Evolutionary conservation across 2,113 vertebrate genomes (phyloP).

Genomic region (Salvelinus alpinus): DNA sequence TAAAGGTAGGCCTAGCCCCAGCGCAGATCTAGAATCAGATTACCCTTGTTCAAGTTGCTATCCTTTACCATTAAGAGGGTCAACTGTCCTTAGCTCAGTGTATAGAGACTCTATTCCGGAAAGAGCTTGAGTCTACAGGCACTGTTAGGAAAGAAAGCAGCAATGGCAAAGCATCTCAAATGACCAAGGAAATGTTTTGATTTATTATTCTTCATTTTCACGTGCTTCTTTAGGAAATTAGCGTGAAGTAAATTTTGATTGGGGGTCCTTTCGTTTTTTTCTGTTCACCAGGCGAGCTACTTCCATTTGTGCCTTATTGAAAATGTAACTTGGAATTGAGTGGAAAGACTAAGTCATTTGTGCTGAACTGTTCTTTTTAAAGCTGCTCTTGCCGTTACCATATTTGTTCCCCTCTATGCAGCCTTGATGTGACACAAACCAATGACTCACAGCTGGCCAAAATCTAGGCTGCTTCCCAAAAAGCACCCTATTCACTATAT

Average conservation of each 20-base stretch:
- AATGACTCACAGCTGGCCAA: background rate
- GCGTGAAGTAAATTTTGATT: background rate
- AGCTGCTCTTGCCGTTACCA: background rate
- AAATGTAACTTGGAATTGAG: background rate
- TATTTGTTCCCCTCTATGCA: too few relatives aligned
- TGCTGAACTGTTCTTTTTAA: background rate
- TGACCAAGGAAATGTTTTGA: background rate
- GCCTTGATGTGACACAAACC: too few relatives aligned
- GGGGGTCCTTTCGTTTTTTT: background rate
- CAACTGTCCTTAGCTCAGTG: background rate
- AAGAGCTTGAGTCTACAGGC: background rate
- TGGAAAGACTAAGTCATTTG: background rate
- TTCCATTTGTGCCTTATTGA: background rate
- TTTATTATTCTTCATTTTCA: background rate
- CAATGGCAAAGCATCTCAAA: background rate
- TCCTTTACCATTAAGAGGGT: background rate
- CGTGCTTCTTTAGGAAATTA: background rate
- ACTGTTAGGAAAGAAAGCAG: background rate
- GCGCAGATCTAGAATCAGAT: background rate
- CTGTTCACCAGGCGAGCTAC: background rate
- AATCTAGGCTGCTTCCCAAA: background rate
- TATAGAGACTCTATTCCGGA: background rate
- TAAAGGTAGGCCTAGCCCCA: background rate
- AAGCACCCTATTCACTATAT: too few relatives aligned
- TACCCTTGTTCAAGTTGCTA: background rate